Base-by-base conservation (phyloP, 2,113 vertebrate species). In the Cebidichthys violaceus region DNA sequence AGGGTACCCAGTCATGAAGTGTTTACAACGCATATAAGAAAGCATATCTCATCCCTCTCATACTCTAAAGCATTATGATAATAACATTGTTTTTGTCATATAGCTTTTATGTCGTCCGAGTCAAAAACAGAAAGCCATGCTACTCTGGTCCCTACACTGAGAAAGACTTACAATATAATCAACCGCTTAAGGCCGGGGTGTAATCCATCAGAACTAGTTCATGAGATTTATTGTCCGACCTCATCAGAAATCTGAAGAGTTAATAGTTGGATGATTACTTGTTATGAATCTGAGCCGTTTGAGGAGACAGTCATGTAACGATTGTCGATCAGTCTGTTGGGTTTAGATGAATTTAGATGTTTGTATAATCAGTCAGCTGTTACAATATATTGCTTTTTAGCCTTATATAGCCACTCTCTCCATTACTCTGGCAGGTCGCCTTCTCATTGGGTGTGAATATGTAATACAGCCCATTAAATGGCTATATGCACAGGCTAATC, bases 401-500 rank as follows among this genome's bases (percentile, higher is more conserved):
- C 17, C 33, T 77, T 13, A 62, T 13, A 62, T 55, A 43, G 62
- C n/a, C 43, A 43, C 35, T 74, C 22, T 39, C 22, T 82, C 29
- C 41, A 41, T 84, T 76, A 69, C 47, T 70, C 27, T 39, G 27
- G 22, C 24, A 33, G 72, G 70, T 77, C 55, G 59, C 65, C 65
- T 77, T 64, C 62, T 85, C 45, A 69, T 45, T 64, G 18, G 62
- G 31, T 75, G 41, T 86, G 80, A 78, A 81, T 65, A 43, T 75
- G 45, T 68, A 37, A 72, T 43, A 54, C 29, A 47, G 47, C 59
- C 35, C 35, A 77, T 83, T 60, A 82, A 88, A 82, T 4, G 37
- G 24, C 62, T 65, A 43, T 68, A 67, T 37, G 75, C 83, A 70
- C 54, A 62, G 54, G 81, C 61, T 47, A 82, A 90, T 91, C 80